Evolutionary conservation across 2,797 vertebrate species (phyloP).

Genomic region (Enteromius fasciolatus): DNA sequence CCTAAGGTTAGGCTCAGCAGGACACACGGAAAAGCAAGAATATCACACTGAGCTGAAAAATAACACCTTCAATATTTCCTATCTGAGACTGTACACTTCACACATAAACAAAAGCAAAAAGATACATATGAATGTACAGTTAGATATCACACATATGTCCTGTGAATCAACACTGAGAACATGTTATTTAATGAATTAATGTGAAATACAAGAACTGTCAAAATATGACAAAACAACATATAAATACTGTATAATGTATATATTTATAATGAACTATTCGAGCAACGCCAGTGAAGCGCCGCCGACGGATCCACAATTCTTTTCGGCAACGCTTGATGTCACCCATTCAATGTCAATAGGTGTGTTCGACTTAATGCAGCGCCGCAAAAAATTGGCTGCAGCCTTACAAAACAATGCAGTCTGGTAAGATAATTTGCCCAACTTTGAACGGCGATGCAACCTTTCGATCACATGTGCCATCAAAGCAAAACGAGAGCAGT

Average conservation of each 20-base stretch:
- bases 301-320: no score
- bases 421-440: no score
- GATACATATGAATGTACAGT: slow-evolving; percentile 11
- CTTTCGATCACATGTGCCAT: no score
- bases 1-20: slow-evolving; percentile 63
- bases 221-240: neutral
- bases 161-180: neutral
- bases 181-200: neutral
- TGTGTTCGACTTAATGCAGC: no score
- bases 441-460: no score
- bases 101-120: slow-evolving; percentile 18
- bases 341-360: no score
- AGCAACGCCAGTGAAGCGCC: no score
- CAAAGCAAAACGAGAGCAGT: no score
- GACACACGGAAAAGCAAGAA: slow-evolving; percentile 44
- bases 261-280: neutral
- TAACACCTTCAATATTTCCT: slow-evolving; percentile 32
- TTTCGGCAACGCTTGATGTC: no score
- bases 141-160: neutral
- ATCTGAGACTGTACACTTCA: slow-evolving; percentile 15
- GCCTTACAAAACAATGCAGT: no score
- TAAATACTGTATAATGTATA: neutral
- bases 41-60: slow-evolving; percentile 36
- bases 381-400: no score
- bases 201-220: neutral